Percentiles rank a stretch among this genome's conserved stretches.
These are phyloP conservation scores for Cirrhinus mrigala DNA, from an alignment of 2,797 vertebrate genomes.

Conservation along the genomic window DNA sequence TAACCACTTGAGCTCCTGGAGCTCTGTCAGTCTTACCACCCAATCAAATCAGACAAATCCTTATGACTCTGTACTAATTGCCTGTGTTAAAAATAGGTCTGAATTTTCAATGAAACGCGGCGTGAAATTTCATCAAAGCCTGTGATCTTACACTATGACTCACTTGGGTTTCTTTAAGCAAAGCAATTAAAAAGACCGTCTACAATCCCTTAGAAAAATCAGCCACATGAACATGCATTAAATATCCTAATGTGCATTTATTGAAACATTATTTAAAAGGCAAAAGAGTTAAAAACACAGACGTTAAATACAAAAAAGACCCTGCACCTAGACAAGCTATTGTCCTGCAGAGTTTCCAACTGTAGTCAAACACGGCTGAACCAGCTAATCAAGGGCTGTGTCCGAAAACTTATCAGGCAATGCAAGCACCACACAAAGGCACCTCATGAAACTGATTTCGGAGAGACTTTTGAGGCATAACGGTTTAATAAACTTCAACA, in stretches of 20 bases:
- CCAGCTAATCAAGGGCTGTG: not conserved
- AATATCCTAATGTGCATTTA: not conserved
- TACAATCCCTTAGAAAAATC: slow-evolving; percentile 14
- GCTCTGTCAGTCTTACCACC: slow-evolving; percentile 25
- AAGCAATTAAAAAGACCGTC: slow-evolving; percentile 33
- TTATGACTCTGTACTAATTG: slow-evolving; percentile 34
- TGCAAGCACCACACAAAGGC: not conserved
- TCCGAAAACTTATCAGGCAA: not conserved
- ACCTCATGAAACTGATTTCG: not conserved
- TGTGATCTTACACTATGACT: slow-evolving; percentile 39
- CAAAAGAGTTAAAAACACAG: not conserved
- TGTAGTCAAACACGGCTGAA: not conserved
- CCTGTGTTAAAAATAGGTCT: slow-evolving; percentile 47
- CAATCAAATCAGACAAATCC: slow-evolving; percentile 29
- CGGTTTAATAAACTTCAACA: no score
- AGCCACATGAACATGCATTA: not conserved
- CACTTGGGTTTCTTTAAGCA: slow-evolving; percentile 20
- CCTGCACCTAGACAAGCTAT: not conserved
- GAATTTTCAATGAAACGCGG: slow-evolving; percentile 48
- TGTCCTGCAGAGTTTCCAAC: not conserved
- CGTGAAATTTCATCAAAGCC: slow-evolving; percentile 55
- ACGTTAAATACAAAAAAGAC: no score
- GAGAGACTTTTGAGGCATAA: not conserved
- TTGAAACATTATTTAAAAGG: not conserved
- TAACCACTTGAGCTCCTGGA: not conserved